phyloP scores from a whole-genome alignment of 2,888 invertebrate species.

The Dinocampus coccinellae region DNA sequence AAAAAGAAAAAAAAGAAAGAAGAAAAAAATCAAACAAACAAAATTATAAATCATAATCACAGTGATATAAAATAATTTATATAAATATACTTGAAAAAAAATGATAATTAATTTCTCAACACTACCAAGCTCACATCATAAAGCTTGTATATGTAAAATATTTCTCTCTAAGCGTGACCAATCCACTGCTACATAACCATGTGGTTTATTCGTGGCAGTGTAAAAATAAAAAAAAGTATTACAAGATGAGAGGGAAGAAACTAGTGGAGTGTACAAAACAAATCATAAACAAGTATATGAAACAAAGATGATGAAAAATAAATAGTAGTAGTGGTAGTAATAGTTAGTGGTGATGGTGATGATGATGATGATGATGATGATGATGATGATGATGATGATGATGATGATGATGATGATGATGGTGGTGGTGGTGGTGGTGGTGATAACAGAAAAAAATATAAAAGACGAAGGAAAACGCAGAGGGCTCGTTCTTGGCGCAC shows the following conservation, averaged over 20 bases:
- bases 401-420: no score
- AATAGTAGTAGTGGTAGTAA: conserved; percentile 26
- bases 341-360: no score
- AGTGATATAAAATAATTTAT: not conserved
- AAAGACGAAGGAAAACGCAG: conserved; percentile 38
- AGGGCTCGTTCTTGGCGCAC: conserved; percentile 31
- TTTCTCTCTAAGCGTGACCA: not conserved
- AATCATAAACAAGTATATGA: conserved; percentile 32
- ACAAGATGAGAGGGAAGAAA: conserved; percentile 16
- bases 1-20: no score
- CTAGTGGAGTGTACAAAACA: conserved; percentile 18
- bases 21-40: no score
- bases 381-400: no score
- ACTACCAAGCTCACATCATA: not conserved
- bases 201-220: conserved; percentile 1
- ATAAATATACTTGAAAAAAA: not conserved
- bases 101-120: not conserved
- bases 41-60: not conserved
- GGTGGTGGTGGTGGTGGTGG: no score
- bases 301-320: conserved; percentile 32
- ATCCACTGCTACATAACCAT: not conserved
- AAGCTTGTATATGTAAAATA: not conserved
- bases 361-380: no score
- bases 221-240: not conserved
- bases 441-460: conserved; percentile 35